Conservation (phyloP, 2,797 vertebrate genomes). For the Danio tinwini region DNA sequence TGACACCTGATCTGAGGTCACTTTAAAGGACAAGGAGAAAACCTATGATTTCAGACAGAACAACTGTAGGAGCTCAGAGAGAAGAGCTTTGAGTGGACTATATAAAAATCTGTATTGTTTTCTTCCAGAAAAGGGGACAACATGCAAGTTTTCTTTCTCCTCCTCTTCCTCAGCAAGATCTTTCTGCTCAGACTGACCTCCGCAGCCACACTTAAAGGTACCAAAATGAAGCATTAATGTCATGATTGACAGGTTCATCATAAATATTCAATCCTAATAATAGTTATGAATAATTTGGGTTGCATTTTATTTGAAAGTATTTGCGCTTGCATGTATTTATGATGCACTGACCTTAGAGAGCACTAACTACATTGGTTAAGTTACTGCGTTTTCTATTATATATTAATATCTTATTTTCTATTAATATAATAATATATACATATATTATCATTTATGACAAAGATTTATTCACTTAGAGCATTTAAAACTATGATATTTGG, state of each 20-base stretch:
- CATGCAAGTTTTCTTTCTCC: slow-evolving; percentile 48
- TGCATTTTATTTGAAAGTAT: too few relatives aligned
- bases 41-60: slow-evolving; percentile 17
- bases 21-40: slow-evolving; percentile 25
- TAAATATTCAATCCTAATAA: background rate
- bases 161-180: slow-evolving; percentile 50
- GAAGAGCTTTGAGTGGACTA: slow-evolving; percentile 19
- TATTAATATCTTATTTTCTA: too few relatives aligned
- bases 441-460: too few relatives aligned
- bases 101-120: slow-evolving; percentile 20
- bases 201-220: slow-evolving; percentile 50
- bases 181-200: slow-evolving; percentile 46
- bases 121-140: slow-evolving; percentile 36
- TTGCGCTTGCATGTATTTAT: too few relatives aligned
- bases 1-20: slow-evolving; percentile 32
- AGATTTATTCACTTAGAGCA: too few relatives aligned
- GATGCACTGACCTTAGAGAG: too few relatives aligned
- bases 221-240: background rate
- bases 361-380: too few relatives aligned
- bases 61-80: slow-evolving; percentile 15
- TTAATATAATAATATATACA: too few relatives aligned
- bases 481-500: too few relatives aligned
- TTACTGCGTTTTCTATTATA: too few relatives aligned
- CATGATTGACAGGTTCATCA: slow-evolving; percentile 1
- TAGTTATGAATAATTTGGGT: too few relatives aligned